Evolutionary conservation across 92 coral and sea anemone species (phyloP).

Genomic region (Palythoa grandis): DNA sequence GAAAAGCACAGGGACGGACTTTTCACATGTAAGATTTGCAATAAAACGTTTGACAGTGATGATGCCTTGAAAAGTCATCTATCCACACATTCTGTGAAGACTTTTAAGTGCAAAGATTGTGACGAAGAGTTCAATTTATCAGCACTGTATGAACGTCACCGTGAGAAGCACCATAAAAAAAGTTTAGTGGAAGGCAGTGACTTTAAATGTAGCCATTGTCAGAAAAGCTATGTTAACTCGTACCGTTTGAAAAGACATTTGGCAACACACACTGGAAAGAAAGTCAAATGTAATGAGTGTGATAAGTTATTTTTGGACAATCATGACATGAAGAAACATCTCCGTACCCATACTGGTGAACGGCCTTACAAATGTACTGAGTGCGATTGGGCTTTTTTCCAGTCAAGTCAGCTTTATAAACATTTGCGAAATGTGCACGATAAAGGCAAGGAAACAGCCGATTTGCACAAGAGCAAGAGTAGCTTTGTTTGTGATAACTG

Average conservation of each 20-base stretch:
- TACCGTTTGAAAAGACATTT: constrained; percentile 31
- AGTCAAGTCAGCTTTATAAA: constrained; percentile 39
- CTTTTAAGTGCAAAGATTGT: constrained; percentile 22
- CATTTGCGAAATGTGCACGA: constrained; percentile 18
- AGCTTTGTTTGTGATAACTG: constrained; percentile 16
- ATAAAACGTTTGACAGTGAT: constrained; percentile 5
- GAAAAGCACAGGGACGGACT: background rate
- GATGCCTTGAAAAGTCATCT: constrained; percentile 2
- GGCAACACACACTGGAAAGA: constrained; percentile 2
- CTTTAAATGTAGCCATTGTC: constrained; percentile 14
- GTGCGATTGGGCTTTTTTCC: constrained; percentile 24
- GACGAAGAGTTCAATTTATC: constrained; percentile 23
- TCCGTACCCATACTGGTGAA: constrained; percentile 37
- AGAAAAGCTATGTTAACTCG: background rate
- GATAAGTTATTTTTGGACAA: constrained; percentile 22
- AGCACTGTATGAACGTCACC: constrained; percentile 12
- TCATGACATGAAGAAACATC: constrained; percentile 32
- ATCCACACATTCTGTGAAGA: constrained; percentile 14
- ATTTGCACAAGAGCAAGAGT: background rate
- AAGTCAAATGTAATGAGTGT: constrained; percentile 14
- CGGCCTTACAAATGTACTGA: constrained; percentile 32
- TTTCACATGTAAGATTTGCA: background rate
- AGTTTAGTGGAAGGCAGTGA: background rate
- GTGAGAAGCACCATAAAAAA: background rate
- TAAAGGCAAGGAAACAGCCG: background rate